phyloP scores from a whole-genome alignment of 92 coral and sea anemone genomes.

The Pocillopora grandis region DNA sequence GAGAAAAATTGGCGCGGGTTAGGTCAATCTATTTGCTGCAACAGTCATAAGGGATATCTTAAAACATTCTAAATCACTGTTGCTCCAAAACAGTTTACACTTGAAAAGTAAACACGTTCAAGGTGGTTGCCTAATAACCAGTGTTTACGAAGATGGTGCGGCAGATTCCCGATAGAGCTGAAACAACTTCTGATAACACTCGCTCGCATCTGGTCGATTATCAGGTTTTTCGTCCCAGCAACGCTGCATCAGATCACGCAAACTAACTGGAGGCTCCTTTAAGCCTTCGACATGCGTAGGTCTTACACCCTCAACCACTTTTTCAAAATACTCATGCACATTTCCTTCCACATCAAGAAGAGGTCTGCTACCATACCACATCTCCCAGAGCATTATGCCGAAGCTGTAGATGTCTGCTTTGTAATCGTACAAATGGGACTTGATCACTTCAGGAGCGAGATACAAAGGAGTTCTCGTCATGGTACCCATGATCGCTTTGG shows the following conservation, averaged over 20 bases:
- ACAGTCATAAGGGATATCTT: too few relatives aligned
- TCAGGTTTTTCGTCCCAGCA: constrained; percentile 27
- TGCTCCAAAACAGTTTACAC: too few relatives aligned
- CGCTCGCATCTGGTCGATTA: constrained; percentile 9
- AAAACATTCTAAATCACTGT: too few relatives aligned
- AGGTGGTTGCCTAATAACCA: neutral
- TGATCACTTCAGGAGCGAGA: constrained; percentile 47
- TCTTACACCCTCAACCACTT: neutral
- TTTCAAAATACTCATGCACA: neutral
- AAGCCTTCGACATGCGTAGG: neutral
- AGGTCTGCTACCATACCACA: constrained; percentile 47
- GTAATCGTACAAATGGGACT: neutral
- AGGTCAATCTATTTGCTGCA: too few relatives aligned
- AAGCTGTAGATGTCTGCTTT: constrained; percentile 50
- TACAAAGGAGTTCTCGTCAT: constrained; percentile 28
- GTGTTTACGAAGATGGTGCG: neutral
- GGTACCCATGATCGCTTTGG: constrained; percentile 1
- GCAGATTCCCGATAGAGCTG: neutral
- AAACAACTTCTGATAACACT: neutral
- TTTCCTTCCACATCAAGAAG: constrained; percentile 28
- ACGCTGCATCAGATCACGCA: neutral
- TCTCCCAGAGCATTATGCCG: constrained; percentile 51
- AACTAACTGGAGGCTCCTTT: neutral
- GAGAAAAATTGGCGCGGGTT: too few relatives aligned
- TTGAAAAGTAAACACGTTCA: too few relatives aligned